phyloP scores from a whole-genome alignment of 2,888 invertebrate species.

The Folsomia candida region DNA sequence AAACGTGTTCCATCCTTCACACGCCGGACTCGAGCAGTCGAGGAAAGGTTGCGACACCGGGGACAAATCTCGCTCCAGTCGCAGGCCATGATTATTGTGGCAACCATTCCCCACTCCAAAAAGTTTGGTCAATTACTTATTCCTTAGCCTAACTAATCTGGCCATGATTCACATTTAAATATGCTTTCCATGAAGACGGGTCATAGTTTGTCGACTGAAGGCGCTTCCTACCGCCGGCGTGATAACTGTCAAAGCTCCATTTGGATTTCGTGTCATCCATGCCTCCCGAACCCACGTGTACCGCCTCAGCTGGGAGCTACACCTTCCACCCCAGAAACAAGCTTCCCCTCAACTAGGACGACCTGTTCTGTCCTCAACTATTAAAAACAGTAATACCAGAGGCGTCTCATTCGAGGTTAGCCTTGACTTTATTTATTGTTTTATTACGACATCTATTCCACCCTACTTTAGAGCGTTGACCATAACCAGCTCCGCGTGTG shows the following conservation, averaged over 20 bases:
- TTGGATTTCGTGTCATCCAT: conserved; percentile 36
- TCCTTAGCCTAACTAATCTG: too few relatives aligned
- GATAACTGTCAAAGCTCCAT: conserved; percentile 23
- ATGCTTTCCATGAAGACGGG: too few relatives aligned
- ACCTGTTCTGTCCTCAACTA: not conserved
- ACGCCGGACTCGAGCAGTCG: not conserved
- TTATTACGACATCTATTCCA: not conserved
- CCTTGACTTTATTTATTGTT: not conserved
- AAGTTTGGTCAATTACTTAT: too few relatives aligned
- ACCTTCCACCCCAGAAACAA: not conserved
- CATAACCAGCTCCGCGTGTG: conserved; percentile 34
- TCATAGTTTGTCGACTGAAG: conserved; percentile 27
- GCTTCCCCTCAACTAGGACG: not conserved
- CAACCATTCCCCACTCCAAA: conserved; percentile 28
- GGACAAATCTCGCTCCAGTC: not conserved
- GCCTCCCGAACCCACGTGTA: conserved; percentile 30
- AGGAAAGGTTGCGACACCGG: not conserved
- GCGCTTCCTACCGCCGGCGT: conserved; percentile 18
- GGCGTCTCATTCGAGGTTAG: not conserved
- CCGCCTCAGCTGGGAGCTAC: conserved; percentile 30
- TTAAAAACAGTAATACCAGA: not conserved
- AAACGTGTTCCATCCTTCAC: not conserved
- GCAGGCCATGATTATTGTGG: conserved; percentile 37
- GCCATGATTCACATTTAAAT: too few relatives aligned
- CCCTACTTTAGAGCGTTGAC: not conserved